Evolutionary conservation across 2,888 invertebrate genomes (phyloP), one percentile per base, ranked within the genome.

Genomic region (Lamellibrachia columna): DNA sequence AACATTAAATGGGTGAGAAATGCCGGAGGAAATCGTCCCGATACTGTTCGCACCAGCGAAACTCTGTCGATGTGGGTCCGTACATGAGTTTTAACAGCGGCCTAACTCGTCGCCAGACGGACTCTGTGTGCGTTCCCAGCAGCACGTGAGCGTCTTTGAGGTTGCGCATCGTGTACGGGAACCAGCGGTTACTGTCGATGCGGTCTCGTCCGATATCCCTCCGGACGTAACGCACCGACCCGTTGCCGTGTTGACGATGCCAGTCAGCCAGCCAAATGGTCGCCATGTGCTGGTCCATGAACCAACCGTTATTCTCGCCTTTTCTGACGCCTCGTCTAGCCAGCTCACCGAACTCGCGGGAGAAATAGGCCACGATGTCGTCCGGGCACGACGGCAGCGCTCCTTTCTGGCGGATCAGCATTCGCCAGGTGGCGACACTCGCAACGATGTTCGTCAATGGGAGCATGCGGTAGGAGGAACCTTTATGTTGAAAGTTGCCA

Each of bases 231-330:
- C 92, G 91, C 52, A 93, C 91, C 22, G 75, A 52, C 40, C 11
- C 58, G 15, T 60, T 90, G 90, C 90, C 53, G n/a, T 60, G 75
- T 53, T 75, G n/a, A 60, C 22, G 52, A 92, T 92, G 9, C 91
- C 91, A 91, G 52, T 91, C 91, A 15, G 3, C 91, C 2, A 91
- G 11, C 91, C 91, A 53, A 22, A 91, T 11, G 53, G 93, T 93
- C 28, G 93, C 60, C 92, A 92, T 53, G 90, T 92, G 55, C 75
- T 93, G 93, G 52, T 93, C 93, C 60, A 93, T 53, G 90, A 90
- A 93, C 93, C 93, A 93, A 4, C 93, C 93, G 7, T 60, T 15
- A 52, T 93, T 93, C 22, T 94, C 93, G 7, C 94, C 94, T 53
- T 94, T 94, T 40, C 22, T 58, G 8, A 93, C 93, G 4, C 91